Evolutionary conservation across 2,888 invertebrate genomes (phyloP), one percentile per base, ranked within the genome.

Genomic region (Anaspis maculata): DNA sequence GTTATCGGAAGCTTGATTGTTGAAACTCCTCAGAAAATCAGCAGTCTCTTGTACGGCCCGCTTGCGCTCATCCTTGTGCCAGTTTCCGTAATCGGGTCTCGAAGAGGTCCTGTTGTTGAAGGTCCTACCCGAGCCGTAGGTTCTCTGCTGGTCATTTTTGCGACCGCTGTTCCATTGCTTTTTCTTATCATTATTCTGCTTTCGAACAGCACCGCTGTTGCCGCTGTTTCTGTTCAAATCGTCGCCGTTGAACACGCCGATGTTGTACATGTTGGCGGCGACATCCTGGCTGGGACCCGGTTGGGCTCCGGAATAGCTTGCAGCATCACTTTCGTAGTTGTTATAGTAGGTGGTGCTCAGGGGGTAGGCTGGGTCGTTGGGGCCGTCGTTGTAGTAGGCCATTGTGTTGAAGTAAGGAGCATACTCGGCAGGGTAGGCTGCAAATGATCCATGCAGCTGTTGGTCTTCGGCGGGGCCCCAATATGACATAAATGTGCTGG

Each of bases 381-480:
- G n/a, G n/a, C n/a, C n/a, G n/a, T n/a, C n/a, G n/a, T n/a, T n/a
- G n/a, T n/a, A n/a, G n/a, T 19, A 19, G 19, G 19, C 19, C n/a
- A n/a, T n/a, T 19, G 19, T 5, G 19, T 5, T 19, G 19, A 9
- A 5, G 9, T 19, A 19, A 19, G 19, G 5, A 19, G 19, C 6
- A 19, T 19, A 19, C 9, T 19, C 19, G 5, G 6, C 19, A n/a
- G n/a, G n/a, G n/a, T n/a, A n/a, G n/a, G n/a, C n/a, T n/a, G n/a
- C n/a, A n/a, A n/a, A n/a, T n/a, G n/a, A n/a, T 19, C 19, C 19
- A 19, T 19, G 19, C 19, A 19, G 19, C 19, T 19, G 19, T n/a
- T n/a, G n/a, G 19, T 19, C 19, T 19, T 19, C 19, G 19, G 5
- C 5, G 19, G 19, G 9, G 19, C 19, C 19, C 19, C 19, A 19